A percentile compares a stretch with the other conserved stretches of the same genome.
Conservation (phyloP, 2,797 vertebrate species). For the Halcyon smyrnensis region DNA sequence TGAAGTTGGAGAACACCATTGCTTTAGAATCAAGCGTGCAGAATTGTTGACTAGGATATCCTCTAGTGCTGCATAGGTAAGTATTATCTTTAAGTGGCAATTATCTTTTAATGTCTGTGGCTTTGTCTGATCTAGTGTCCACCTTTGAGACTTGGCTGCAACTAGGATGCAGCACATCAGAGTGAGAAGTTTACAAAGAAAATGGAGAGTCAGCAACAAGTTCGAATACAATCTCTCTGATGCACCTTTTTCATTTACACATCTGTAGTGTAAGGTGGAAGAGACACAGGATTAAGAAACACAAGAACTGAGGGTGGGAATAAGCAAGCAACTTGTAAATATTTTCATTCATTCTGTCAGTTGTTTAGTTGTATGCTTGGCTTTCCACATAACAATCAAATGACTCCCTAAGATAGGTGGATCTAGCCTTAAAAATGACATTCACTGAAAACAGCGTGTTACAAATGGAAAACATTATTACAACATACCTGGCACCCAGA, state of each 20-base stretch:
- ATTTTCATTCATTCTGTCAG: neutral
- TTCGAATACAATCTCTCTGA: neutral
- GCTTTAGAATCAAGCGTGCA: neutral
- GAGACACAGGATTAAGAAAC: neutral
- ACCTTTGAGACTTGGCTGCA: neutral
- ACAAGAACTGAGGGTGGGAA: neutral
- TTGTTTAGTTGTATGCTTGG: neutral
- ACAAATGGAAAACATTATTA: constrained; percentile 17
- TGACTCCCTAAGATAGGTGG: constrained; percentile 12
- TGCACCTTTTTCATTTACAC: neutral
- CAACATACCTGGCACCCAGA: neutral
- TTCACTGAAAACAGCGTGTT: neutral
- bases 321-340: neutral
- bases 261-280: neutral
- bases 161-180: neutral
- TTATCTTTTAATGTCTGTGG: neutral
- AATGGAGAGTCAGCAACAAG: neutral
- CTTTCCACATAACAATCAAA: neutral
- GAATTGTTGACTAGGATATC: fast-evolving
- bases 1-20: neutral
- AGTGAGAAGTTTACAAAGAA: neutral
- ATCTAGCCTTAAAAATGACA: neutral
- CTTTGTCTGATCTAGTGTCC: neutral
- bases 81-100: neutral
- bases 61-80: neutral